Base-by-base conservation (phyloP, 1,140 invertebrate genomes). In the Trissolcus basalis region DNA sequence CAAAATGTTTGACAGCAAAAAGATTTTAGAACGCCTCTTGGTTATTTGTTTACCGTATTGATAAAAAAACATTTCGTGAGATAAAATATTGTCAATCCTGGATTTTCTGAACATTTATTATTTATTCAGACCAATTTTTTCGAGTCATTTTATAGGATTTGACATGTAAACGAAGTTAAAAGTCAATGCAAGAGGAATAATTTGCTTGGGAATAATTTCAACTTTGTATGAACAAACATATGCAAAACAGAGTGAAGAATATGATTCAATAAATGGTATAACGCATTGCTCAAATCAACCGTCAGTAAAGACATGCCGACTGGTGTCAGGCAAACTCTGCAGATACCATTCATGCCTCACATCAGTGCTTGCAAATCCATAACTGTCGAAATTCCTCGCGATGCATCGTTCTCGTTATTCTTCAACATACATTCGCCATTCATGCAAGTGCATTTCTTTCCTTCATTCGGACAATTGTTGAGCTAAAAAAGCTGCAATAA, bases 361-460 rank as follows among this genome's bases (percentile, higher is more conserved):
- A 59, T 59, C 44, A 45, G 0, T 32, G 44, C 61, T 27, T 27
- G 19, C 19, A 27, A 67, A 68, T 70, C 44, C 61, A 63, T 58
- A 71, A 49, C 60, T 19, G 19, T 11, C 48, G 54, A 70, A 69
- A 78, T 65, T 60, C 55, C 43, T 33, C 54, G 41, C 64, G 58
- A 47, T 70, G 51, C 16, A 50, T 65, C 36, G 54, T 14, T 49
- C 58, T 43, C 55, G 54, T 64, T 73, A 67, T 74, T 78, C 70
- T 73, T 78, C 70, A 78, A 78, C 70, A 73, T 78, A 73, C 76
- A 78, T 71, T 51, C 56, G 16, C 50, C 60, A 70, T 73, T 64
- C 65, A 53, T 61, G 50, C 70, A 61, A 41, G 60, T 48, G 60
- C 73, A 59, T 58, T 65, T 78, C 60, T 64, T 70, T 73, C 32